Evolutionary conservation across 1,140 invertebrate genomes (phyloP).

Genomic region (Lepidurus apus): DNA sequence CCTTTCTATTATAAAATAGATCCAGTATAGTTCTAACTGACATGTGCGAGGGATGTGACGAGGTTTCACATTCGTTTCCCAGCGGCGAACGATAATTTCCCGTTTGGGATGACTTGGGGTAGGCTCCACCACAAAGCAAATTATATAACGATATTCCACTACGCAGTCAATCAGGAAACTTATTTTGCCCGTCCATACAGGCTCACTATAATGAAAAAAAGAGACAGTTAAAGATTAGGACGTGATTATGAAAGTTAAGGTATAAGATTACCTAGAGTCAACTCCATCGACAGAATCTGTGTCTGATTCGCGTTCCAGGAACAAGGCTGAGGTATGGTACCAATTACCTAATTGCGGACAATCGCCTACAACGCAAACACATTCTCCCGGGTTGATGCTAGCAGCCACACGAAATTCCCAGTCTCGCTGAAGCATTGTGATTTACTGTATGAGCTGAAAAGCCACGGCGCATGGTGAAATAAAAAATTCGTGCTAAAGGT

Average conservation of each 20-base stretch:
- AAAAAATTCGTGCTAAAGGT: conserved; percentile 14
- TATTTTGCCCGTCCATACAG: conserved; percentile 43
- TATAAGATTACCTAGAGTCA: background rate
- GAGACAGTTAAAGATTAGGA: too few species aligned
- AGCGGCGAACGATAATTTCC: conserved; percentile 61
- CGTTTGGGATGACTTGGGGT: conserved; percentile 48
- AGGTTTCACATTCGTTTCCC: conserved; percentile 76
- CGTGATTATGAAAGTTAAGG: background rate
- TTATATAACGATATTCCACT: conserved; percentile 71
- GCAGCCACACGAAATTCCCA: conserved; percentile 47
- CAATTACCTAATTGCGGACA: conserved; percentile 49
- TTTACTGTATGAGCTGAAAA: conserved; percentile 35
- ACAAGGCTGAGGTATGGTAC: conserved; percentile 44
- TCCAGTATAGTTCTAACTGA: conserved; percentile 39
- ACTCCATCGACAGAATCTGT: conserved; percentile 31
- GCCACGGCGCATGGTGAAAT: conserved; percentile 35
- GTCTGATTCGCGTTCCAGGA: conserved; percentile 37
- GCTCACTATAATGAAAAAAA: conserved; percentile 21
- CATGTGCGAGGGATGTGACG: conserved; percentile 52
- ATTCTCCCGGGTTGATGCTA: conserved; percentile 44
- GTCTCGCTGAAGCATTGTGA: conserved; percentile 39
- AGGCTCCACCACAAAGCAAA: conserved; percentile 55
- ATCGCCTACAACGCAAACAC: conserved; percentile 51
- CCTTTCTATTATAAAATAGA: conserved; percentile 22
- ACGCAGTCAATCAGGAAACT: conserved; percentile 56